Evolutionary conservation across 2,113 vertebrate species (phyloP), one percentile per base, ranked within the genome.

Genomic region (Rhipidura dahli): DNA sequence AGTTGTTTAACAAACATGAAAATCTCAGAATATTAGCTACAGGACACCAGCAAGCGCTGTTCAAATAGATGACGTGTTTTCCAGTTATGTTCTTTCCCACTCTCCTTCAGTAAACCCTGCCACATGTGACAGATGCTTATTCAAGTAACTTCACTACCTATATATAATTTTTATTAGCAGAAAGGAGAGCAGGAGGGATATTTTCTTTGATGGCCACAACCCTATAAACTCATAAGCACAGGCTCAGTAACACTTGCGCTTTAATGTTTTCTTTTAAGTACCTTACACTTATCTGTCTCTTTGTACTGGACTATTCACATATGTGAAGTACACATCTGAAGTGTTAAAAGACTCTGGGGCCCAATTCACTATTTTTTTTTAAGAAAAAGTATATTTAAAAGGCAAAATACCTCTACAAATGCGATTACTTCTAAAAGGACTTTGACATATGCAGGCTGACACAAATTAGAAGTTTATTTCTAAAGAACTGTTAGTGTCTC

Each of bases 1-100:
- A 51, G 44, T 72, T 54, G 93, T 56, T 86, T 82, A 87, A 81
- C 51, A 83, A 96, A 94, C 89, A 95, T 42, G 35, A 86, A 94
- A 84, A 96, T 90, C 79, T 95, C 94, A 96, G 92, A 94, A 89
- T 35, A 83, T 96, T 92, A 96, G 75, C 96, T 93, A 96, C 68
- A 95, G 95, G 96, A 96, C 91, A 97, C 75, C 27, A 40, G 94
- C 92, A 97, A 97, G 94, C 86, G 96, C 93, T 95, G 93, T 93
- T 96, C 87, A 84, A 94, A 95, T n/a, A 93, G 85, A 69, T 45
- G 8, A 69, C 30, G 24, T 63, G 85, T 91, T 94, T 96, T 97
- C 93, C 94, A 90, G 91, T 83, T 89, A 31, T 3, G 18, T 86
- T 94, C 95, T 91, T 28, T 28, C 87, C 71, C 21, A 68, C 65